Evolutionary conservation across 2,113 vertebrate genomes (phyloP), one percentile per base, ranked within the genome.

Genomic region (Cephalopterus ornatus): DNA sequence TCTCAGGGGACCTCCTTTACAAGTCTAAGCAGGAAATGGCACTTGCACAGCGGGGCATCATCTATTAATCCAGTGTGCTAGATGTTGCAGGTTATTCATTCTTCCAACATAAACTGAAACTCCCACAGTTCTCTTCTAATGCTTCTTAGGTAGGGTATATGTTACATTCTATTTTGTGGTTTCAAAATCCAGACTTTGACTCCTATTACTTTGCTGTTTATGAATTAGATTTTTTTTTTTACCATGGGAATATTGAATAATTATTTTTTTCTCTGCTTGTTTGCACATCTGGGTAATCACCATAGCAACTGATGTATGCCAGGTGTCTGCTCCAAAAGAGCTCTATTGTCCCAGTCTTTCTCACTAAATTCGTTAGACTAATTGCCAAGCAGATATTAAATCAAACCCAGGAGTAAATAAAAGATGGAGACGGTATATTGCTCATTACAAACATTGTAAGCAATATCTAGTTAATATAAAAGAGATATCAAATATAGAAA

Each of bases 291-390:
- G 95, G 46, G 79, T 84, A 93, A 93, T 97, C 93, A 91, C 95
- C 95, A 96, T 97, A 94, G 95, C 92, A 97, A 97, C 97, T 58
- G 83, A 89, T 89, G 44, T 59, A 78, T 77, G 92, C 84, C 97
- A 97, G 96, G 92, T 97, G 93, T 88, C 94, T 93, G 47, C 86
- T 95, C 65, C 61, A 76, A 96, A 96, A 91, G 65, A 42, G 20
- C 44, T 84, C 44, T 39, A 5, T 84, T 68, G 19, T 87, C 72
- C 53, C 72, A 88, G 27, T 81, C 28, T 92, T 68, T 62, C 42
- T 67, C 58, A 63, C 71, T 81, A 92, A 93, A 94, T 92, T 91
- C 39, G 91, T 93, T 94, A 89, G 30, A 74, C 79, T 94, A 96
- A 97, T 96, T 97, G 58, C 81, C 81, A 86, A 79, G 92, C 32